Evolutionary conservation across 2,888 invertebrate species (phyloP), one percentile per base, ranked within the genome.

Genomic region (Aplocera efformata): DNA sequence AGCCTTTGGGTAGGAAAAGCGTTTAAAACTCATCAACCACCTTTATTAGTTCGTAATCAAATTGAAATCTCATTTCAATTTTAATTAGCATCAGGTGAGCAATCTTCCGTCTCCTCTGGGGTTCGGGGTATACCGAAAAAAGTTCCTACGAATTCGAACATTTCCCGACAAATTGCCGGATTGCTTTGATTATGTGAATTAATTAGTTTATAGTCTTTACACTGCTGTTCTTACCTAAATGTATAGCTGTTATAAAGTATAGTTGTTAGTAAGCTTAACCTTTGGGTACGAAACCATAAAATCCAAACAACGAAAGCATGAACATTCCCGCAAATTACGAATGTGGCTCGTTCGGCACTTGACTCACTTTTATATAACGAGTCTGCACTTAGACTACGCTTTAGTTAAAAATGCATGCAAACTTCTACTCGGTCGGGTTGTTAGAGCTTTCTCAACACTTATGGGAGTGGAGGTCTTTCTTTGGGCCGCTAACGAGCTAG

Each of bases 281-380:
- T n/a, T n/a, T n/a, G n/a, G n/a, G n/a, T n/a, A n/a, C n/a, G n/a
- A n/a, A n/a, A n/a, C n/a, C n/a, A n/a, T 17, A 17, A 17, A 17
- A 5, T 5, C 2, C 13, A 17, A 17, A 17, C 2, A 17, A 5
- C 5, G 5, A 17, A 17, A 17, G 3, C 13, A 17, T 5, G 13
- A 3, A 5, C 13, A 17, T 17, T 2, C 13, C 5, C 13, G 13
- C 13, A 17, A 17, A 17, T 17, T 17, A 17, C 5, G 13, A 17
- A 17, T 25, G 11, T 27, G 11, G 7, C 11, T 10, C 10, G 28
- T 29, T n/a, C n/a, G 8, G 10, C 50, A 56, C 74, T 74, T 71
- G 72, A 72, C 74, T 72, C 59, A 58, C 58, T 71, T 70, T 59
- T 53, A 53, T 49, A 57, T 69, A 69, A 71, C 70, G 69, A 72